Percentiles rank a stretch among this genome's conserved stretches.
These are phyloP conservation scores for Ursus arctos DNA, from an alignment of 2,113 vertebrate species.

Conservation along the genomic window DNA sequence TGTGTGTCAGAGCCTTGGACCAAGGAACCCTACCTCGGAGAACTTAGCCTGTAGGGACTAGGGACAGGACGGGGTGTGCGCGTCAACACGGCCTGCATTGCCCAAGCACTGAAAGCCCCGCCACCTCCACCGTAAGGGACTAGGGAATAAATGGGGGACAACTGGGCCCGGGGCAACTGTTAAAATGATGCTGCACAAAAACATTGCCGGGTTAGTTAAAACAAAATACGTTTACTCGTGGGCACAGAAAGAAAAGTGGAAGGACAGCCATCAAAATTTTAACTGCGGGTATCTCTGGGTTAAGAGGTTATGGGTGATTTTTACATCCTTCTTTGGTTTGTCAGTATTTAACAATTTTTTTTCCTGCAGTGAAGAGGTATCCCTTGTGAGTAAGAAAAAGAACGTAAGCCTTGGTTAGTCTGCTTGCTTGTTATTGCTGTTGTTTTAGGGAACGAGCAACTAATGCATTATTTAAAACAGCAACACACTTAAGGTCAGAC, in stretches of 20 bases:
- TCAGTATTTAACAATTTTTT: background rate
- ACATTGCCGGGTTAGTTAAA: background rate
- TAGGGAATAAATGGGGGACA: background rate
- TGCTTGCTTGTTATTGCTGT: no score
- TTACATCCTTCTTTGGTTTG: background rate
- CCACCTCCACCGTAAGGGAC: background rate
- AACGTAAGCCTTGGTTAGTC: background rate
- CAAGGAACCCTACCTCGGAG: background rate
- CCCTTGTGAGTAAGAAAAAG: background rate
- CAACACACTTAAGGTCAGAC: background rate
- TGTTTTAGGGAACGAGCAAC: background rate
- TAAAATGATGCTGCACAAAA: background rate
- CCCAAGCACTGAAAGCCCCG: no score
- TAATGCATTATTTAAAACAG: background rate
- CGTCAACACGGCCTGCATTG: fast-evolving
- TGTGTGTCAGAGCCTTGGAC: background rate
- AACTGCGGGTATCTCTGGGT: background rate
- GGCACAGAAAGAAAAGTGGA: background rate
- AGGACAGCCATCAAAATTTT: background rate
- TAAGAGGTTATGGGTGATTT: background rate
- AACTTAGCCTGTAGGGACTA: background rate
- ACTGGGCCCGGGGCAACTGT: no score
- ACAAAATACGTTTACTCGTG: background rate
- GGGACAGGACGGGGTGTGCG: background rate
- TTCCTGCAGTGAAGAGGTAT: background rate